Evolutionary conservation across 2,888 invertebrate genomes (phyloP).

Genomic region (Lordiphosa andalusiaca): DNA sequence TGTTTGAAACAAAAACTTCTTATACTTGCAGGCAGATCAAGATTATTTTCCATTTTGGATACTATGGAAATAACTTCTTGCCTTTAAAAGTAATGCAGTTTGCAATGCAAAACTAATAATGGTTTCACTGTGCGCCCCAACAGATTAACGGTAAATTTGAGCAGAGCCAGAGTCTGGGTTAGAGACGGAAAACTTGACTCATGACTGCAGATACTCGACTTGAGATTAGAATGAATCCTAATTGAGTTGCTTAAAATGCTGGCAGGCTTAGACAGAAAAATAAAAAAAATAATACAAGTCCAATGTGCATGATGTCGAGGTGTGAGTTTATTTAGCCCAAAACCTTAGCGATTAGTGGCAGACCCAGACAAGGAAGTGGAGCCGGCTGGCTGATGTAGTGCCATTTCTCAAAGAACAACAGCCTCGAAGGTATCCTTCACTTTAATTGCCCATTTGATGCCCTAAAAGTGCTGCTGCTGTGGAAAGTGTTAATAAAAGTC

Average conservation of each 20-base stretch:
- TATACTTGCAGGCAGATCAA: too few species aligned
- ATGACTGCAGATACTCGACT: conserved; percentile 71
- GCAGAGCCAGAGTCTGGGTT: conserved; percentile 12
- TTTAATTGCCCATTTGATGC: conserved; percentile 62
- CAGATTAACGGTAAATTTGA: conserved; percentile 58
- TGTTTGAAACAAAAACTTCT: too few species aligned
- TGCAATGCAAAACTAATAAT: too few species aligned
- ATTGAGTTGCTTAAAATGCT: conserved; percentile 61
- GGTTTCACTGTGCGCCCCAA: conserved; percentile 17
- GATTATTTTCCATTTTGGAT: too few species aligned
- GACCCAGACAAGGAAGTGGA: conserved; percentile 19
- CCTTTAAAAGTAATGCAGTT: too few species aligned
- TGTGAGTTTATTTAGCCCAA: conserved; percentile 67
- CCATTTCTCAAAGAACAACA: conserved; percentile 60
- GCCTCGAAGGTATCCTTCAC: conserved; percentile 31
- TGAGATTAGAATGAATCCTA: conserved; percentile 72
- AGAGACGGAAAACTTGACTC: conserved; percentile 37
- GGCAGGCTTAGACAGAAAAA: conserved; percentile 31
- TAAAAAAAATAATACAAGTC: conserved; percentile 49
- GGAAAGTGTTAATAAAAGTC: conserved; percentile 37
- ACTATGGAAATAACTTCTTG: too few species aligned
- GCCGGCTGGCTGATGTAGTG: conserved; percentile 45
- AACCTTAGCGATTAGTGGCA: conserved; percentile 58
- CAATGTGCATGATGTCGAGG: conserved; percentile 35
- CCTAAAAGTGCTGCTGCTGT: conserved; percentile 27